Base-by-base conservation (phyloP, 2,113 vertebrate species). In the Tragulus kanchil region DNA sequence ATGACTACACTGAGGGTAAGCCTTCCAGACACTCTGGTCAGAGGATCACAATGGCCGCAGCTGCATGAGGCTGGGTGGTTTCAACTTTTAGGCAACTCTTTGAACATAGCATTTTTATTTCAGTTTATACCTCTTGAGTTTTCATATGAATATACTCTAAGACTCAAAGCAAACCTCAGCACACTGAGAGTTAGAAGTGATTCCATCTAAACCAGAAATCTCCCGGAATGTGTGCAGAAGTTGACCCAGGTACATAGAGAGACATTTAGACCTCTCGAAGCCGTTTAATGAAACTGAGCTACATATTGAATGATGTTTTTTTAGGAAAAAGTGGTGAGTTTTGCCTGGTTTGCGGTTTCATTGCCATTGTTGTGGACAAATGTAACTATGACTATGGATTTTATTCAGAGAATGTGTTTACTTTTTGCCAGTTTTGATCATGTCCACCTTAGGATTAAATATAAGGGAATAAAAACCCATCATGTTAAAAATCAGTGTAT, bases 31-130 rank as follows among this genome's bases (percentile, higher is more conserved):
- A n/a, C 54, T 48, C 36, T 59, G 78, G 45, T 25, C 85, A 28
- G 8, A 48, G 71, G 8, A 64, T 79, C 58, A 31, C 75, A 85
- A 25, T n/a, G 62, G 21, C 50, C 52, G 31, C 88, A 96, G 93
- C 93, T 96, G 89, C 0, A 0, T 6, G 21, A 62, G 85, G 64
- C 69, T 95, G 26, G 19, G 54, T 90, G 89, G 83, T 93, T 94
- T 96, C 90, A 83, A 85, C 82, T 94, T 94, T 94, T 86, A 95
- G 79, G 54, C 81, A 64, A 59, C 84, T 82, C 83, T 92, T 94
- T 82, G 81, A 97, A 77, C 45, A 50, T 11, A 9, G 19, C 59
- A 61, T 67, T 96, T 96, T 90, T 62, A 89, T 85, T 97, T 95
- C 95, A 73, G 45, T 78, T 86, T 77, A 50, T 67, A 94, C 54